phyloP scores from a whole-genome alignment of 2,113 vertebrate genomes.

The Harpagus bidentatus region DNA sequence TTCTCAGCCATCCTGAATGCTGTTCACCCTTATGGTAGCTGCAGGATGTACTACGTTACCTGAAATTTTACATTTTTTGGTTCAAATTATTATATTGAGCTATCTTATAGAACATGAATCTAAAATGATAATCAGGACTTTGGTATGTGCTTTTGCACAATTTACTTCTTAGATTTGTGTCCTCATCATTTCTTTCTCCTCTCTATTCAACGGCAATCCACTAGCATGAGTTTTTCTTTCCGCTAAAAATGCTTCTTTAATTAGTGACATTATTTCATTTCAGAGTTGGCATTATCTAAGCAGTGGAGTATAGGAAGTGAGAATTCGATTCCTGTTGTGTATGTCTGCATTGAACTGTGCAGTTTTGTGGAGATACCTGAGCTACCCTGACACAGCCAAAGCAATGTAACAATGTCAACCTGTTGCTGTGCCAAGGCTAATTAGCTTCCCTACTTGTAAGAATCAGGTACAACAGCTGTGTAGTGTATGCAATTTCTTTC shows the following conservation, averaged over 20 bases:
- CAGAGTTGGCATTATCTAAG: background rate
- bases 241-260: background rate
- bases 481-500: background rate
- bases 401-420: background rate
- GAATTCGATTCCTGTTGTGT: slow-evolving; percentile 29
- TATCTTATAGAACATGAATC: background rate
- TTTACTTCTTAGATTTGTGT: background rate
- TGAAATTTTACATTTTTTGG: background rate
- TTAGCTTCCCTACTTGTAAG: slow-evolving; percentile 23
- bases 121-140: background rate
- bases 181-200: background rate
- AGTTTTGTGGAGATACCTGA: slow-evolving; percentile 6
- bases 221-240: background rate
- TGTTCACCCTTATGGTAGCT: background rate
- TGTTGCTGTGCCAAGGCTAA: slow-evolving; percentile 23
- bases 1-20: background rate
- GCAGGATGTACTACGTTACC: background rate
- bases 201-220: background rate
- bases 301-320: background rate
- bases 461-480: slow-evolving; percentile 29
- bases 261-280: background rate
- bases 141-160: background rate
- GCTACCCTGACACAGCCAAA: background rate
- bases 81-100: background rate
- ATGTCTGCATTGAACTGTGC: background rate